phyloP scores from a whole-genome alignment of 2,888 invertebrate species.

The Eilema caniola region DNA sequence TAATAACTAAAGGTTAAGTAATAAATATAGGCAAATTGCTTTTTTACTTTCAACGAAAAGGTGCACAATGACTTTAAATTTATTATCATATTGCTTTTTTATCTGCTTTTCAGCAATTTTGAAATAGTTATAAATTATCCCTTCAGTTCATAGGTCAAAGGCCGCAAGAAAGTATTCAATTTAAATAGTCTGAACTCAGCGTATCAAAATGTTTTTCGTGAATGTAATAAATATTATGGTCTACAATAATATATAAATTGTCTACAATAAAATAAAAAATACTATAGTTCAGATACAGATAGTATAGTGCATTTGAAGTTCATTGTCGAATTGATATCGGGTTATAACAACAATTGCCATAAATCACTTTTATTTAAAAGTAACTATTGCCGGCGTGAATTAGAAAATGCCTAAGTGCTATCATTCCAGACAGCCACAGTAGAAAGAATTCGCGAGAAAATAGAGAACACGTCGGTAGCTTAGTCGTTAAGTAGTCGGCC shows the following conservation, averaged over 20 bases:
- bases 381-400: too few species aligned
- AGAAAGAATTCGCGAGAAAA: too few species aligned
- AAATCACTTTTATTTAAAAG: too few species aligned
- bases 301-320: neutral
- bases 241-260: neutral
- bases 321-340: neutral
- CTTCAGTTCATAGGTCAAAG: neutral
- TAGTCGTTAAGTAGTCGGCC: too few species aligned
- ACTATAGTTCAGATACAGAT: neutral
- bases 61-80: neutral
- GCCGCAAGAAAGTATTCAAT: neutral
- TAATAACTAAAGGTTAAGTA: neutral
- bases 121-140: constrained; percentile 1
- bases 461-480: too few species aligned
- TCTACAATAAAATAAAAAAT: neutral
- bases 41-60: neutral
- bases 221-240: constrained; percentile 1
- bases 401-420: too few species aligned
- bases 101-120: neutral
- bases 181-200: neutral
- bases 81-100: neutral
- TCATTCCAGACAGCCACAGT: too few species aligned
- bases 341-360: neutral
- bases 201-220: neutral
- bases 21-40: neutral